A percentile compares a stretch with the other conserved stretches of the same genome.
Conservation (phyloP, 2,113 vertebrate species). For the Nerophis lumbriciformis region DNA sequence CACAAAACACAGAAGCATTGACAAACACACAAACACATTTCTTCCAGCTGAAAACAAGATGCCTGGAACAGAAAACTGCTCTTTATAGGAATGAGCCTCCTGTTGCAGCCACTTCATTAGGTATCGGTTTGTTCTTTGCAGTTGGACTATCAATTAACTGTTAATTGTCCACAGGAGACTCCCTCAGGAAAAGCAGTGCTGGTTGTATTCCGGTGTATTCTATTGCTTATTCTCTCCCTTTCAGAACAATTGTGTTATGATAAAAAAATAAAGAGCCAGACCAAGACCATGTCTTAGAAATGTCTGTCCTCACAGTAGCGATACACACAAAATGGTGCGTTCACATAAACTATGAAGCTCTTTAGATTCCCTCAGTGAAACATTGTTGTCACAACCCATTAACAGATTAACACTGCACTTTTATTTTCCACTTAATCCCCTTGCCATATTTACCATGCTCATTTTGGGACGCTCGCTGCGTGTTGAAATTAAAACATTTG, state of each 20-base stretch:
- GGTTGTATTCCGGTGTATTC: conserved; percentile 53
- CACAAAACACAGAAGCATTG: conserved; percentile 6
- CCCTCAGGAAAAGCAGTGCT: conserved; percentile 46
- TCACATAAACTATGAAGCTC: conserved; percentile 31
- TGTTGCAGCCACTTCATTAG: conserved; percentile 61
- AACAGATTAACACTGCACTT: conserved; percentile 38
- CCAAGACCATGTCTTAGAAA: conserved; percentile 35
- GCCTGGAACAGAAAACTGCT: neutral
- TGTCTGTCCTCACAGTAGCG: conserved; percentile 12
- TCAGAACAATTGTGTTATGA: conserved; percentile 35
- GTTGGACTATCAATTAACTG: conserved; percentile 73
- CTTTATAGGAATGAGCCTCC: conserved; percentile 13
- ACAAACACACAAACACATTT: neutral
- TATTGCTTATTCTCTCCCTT: conserved; percentile 47
- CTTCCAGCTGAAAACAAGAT: conserved; percentile 9
- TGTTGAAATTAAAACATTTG: neutral
- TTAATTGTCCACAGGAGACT: conserved; percentile 70
- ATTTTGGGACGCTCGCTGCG: conserved; percentile 33
- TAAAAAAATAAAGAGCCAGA: conserved; percentile 41
- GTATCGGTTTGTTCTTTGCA: conserved; percentile 71
- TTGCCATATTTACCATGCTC: conserved; percentile 32
- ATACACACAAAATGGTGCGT: conserved; percentile 23
- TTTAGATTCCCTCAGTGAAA: conserved; percentile 24
- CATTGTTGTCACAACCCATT: conserved; percentile 52
- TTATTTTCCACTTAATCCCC: conserved; percentile 48